Conservation (phyloP, 2,113 vertebrate species). For the Amia ocellicauda region DNA sequence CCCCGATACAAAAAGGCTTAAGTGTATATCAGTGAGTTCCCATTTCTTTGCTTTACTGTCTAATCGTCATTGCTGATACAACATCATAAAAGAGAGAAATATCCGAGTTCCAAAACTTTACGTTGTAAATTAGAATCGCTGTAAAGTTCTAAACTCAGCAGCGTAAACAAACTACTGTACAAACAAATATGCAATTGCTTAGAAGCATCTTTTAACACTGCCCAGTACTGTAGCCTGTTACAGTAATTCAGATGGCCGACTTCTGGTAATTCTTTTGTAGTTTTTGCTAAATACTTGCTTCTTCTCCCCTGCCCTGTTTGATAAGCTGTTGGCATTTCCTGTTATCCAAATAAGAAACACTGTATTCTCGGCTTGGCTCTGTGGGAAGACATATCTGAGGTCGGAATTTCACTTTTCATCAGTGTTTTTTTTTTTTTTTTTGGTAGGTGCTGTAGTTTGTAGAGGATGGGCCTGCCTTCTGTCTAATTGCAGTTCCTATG, state of each 20-base stretch:
- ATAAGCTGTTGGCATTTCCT: conserved; percentile 65
- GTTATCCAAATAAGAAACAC: conserved; percentile 56
- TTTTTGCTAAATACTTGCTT: background rate
- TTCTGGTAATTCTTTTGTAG: conserved; percentile 5
- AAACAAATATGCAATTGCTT: too few relatives aligned
- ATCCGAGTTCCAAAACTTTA: too few relatives aligned
- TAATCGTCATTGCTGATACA: too few relatives aligned
- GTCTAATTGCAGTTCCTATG: conserved; percentile 46
- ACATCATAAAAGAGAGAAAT: too few relatives aligned
- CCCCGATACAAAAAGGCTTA: too few relatives aligned
- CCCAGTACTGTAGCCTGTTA: background rate
- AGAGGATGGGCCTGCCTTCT: conserved; percentile 29
- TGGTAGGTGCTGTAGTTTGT: conserved; percentile 1
- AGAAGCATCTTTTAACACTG: too few relatives aligned
- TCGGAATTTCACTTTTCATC: conserved; percentile 4
- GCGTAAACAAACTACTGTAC: too few relatives aligned
- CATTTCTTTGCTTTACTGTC: too few relatives aligned
- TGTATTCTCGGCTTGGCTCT: conserved; percentile 55
- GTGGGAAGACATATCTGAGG: conserved; percentile 34
- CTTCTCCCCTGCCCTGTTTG: conserved; percentile 31
- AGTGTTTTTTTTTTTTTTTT: background rate
- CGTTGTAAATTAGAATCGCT: too few relatives aligned
- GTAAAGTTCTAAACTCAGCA: too few relatives aligned
- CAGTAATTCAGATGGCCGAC: background rate
- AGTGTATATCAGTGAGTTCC: too few relatives aligned